phyloP scores from a whole-genome alignment of 1,140 invertebrate species.

The Atta texana region DNA sequence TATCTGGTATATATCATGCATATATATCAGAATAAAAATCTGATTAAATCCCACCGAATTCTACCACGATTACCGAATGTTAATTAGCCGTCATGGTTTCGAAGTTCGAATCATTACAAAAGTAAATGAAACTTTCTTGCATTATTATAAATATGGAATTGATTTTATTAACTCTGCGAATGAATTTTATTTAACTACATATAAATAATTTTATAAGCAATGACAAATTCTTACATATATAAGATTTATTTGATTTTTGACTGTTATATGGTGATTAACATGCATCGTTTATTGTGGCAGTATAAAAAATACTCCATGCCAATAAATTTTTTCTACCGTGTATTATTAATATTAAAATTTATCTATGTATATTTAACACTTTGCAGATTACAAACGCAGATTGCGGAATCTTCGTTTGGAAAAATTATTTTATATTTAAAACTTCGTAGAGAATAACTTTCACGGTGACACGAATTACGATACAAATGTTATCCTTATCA shows the following conservation, averaged over 20 bases:
- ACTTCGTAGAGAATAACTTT: not conserved
- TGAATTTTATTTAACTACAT: not conserved
- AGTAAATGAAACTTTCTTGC: not conserved
- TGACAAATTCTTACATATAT: not conserved
- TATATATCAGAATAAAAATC: conserved; percentile 6
- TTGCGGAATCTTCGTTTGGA: not conserved
- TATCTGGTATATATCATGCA: not conserved
- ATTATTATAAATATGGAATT: not conserved
- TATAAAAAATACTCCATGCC: not conserved
- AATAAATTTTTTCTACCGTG: not conserved
- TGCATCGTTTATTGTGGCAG: not conserved
- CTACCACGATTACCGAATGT: not conserved
- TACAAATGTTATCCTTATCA: conserved; percentile 24
- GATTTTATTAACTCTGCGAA: not conserved
- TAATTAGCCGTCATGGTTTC: not conserved
- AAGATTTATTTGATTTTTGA: not conserved
- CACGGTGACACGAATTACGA: not conserved
- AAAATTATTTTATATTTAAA: not conserved
- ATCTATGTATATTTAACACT: not conserved
- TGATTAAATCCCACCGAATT: conserved; percentile 4
- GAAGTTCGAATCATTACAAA: not conserved
- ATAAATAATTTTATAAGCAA: not conserved
- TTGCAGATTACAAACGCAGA: not conserved
- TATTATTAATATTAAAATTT: not conserved
- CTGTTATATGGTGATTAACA: not conserved